These are phyloP conservation scores for Chelon auratus DNA, from an alignment of 2,797 vertebrate species.

Conservation along the genomic window DNA sequence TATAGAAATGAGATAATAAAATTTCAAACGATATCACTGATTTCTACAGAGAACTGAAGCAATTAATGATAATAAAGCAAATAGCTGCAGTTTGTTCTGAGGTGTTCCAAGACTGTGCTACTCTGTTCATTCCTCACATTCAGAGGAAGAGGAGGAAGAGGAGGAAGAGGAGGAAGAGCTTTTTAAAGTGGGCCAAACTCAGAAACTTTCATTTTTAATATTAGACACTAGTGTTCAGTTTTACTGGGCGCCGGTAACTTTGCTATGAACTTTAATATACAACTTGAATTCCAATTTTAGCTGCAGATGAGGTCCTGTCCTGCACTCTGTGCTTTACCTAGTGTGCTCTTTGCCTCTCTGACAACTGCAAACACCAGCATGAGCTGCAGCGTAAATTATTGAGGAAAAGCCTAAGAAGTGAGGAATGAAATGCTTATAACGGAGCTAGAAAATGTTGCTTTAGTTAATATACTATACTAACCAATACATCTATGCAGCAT, in stretches of 20 bases:
- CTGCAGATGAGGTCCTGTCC: slow-evolving; percentile 29
- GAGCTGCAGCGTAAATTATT: slow-evolving; percentile 63
- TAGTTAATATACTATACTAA: background rate
- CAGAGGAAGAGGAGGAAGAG: background rate
- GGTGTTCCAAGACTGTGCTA: background rate
- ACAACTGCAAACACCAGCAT: slow-evolving; percentile 46
- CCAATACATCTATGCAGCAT: background rate
- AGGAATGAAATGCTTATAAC: slow-evolving; percentile 13
- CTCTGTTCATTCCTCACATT: background rate
- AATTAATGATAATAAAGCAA: background rate
- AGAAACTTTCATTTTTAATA: slow-evolving; percentile 14
- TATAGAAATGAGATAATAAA: background rate
- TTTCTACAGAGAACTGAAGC: background rate
- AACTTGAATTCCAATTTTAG: slow-evolving; percentile 48
- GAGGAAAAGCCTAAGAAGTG: slow-evolving; percentile 40
- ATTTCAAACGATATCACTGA: too few species aligned
- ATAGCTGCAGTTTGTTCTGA: background rate
- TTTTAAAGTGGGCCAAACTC: slow-evolving; percentile 16
- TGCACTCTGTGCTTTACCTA: slow-evolving; percentile 32
- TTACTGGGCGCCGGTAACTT: slow-evolving; percentile 10
- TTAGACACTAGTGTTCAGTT: slow-evolving; percentile 7
- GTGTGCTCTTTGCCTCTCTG: slow-evolving; percentile 45
- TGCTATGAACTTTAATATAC: slow-evolving; percentile 20
- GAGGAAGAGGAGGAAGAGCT: background rate
- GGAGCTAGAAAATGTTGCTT: slow-evolving; percentile 1